phyloP scores from a whole-genome alignment of 2,888 invertebrate genomes.

The Amiota communis region DNA sequence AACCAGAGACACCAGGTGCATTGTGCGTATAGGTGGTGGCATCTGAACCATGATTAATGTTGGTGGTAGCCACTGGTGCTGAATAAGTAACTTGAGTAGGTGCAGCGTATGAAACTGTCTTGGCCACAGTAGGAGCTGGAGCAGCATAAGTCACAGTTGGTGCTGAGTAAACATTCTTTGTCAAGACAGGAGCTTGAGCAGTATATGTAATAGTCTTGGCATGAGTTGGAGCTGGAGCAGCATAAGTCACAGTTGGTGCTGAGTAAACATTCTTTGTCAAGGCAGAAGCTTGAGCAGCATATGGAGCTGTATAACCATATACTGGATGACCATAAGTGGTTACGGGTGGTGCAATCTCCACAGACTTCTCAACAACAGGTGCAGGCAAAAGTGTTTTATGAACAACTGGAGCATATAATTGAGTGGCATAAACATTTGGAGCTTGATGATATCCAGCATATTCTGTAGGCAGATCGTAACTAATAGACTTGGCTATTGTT shows the following conservation, averaged over 20 bases:
- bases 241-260: slow-evolving; percentile 62
- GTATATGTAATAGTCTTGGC: slow-evolving; percentile 34
- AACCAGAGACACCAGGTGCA: slow-evolving; percentile 66
- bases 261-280: slow-evolving; percentile 54
- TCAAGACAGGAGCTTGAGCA: slow-evolving; percentile 43
- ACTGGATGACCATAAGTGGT: slow-evolving; percentile 34
- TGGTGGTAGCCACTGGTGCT: slow-evolving; percentile 42
- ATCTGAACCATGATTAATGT: slow-evolving; percentile 53
- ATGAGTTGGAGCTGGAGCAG: slow-evolving; percentile 66
- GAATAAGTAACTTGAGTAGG: slow-evolving; percentile 55
- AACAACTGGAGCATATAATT: neutral
- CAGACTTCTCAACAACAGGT: slow-evolving; percentile 37
- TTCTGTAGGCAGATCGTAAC: slow-evolving; percentile 42
- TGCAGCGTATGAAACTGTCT: slow-evolving; percentile 41
- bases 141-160: slow-evolving; percentile 30
- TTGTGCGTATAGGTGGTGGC: slow-evolving; percentile 68
- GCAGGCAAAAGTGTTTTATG: slow-evolving; percentile 45
- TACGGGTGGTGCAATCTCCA: slow-evolving; percentile 53
- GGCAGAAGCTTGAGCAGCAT: slow-evolving; percentile 33
- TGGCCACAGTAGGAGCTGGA: slow-evolving; percentile 29
- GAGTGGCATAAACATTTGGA: slow-evolving; percentile 51
- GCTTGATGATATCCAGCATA: slow-evolving; percentile 58
- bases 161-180: slow-evolving; percentile 38
- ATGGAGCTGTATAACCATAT: slow-evolving; percentile 48
- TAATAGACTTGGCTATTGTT: slow-evolving; percentile 58